A percentile compares a stretch with the other conserved stretches of the same genome.
Evolutionary conservation across 1,140 invertebrate species (phyloP).

Genomic region (Diachasmimorpha longicaudata): DNA sequence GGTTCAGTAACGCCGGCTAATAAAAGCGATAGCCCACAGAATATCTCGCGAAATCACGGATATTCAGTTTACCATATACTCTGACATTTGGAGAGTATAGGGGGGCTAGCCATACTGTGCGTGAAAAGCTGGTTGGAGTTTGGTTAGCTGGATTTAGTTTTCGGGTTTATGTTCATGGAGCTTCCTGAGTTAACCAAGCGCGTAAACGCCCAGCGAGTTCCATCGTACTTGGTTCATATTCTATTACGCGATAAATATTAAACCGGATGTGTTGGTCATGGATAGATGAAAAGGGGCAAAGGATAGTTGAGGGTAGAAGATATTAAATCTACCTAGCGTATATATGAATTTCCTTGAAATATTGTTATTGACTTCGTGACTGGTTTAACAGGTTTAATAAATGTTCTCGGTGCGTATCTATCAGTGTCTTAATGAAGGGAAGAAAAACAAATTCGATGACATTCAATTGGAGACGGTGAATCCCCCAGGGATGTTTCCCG

Average conservation of each 20-base stretch:
- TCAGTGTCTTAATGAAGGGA: neutral
- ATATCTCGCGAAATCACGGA: slow-evolving; percentile 9
- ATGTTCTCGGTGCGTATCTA: neutral
- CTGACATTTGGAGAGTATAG: neutral
- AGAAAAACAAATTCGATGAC: neutral
- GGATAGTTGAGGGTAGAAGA: slow-evolving; percentile 16
- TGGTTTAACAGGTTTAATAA: neutral
- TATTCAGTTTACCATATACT: neutral
- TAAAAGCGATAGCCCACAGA: slow-evolving; percentile 19
- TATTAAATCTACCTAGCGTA: slow-evolving; percentile 14
- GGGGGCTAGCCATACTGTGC: neutral
- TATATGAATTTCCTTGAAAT: neutral
- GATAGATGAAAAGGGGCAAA: neutral
- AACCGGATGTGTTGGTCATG: slow-evolving; percentile 34
- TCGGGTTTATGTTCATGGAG: slow-evolving; percentile 49
- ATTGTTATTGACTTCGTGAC: slow-evolving; percentile 6
- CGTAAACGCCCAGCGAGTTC: slow-evolving; percentile 43
- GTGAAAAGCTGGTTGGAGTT: slow-evolving; percentile 24
- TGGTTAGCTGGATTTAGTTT: slow-evolving; percentile 52
- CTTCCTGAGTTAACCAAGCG: slow-evolving; percentile 52
- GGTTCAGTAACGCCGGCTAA: neutral
- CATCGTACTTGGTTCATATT: slow-evolving; percentile 45
- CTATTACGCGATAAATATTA: slow-evolving; percentile 55
- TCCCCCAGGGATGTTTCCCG: neutral
- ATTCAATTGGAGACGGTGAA: neutral